Base-by-base conservation (phyloP, 1,140 invertebrate genomes). In the Ceratosolen solmsi region DNA sequence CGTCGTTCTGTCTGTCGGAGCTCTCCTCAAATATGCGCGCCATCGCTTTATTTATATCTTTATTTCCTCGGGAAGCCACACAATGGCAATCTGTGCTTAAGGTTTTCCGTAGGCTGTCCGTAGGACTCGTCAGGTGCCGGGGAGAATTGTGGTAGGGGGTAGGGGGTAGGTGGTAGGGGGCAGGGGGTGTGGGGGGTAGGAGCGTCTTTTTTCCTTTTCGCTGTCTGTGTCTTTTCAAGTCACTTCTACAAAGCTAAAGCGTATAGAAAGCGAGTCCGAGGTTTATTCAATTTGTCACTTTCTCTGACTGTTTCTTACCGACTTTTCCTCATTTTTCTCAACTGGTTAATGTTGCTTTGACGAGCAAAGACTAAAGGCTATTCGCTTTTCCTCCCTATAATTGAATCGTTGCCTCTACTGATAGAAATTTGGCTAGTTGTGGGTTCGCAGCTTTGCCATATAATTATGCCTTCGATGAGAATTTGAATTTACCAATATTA, bases 11-110 rank as follows among this genome's bases (percentile, higher is more conserved):
- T 83, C 68, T 85, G 74, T 74, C 71, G n/a, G 38, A 25, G 77
- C 71, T 72, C 76, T 82, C 76, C 71, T 82, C 79, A 76, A 82
- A 83, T 82, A 70, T 77, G 83, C 80, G 70, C n/a, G 72, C 27
- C 80, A n/a, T 38, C 46, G 9, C 70, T 74, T 51, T 73, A 80
- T 80, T 65, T 80, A 51, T 80, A 80, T 63, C 80, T 82, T 79
- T 80, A 27, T 79, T 75, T 81, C 76, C 80, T 78, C 49, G 60
- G 30, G 58, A 75, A 80, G 51, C 25, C 65, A 30, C 25, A 56
- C 60, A n/a, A 36, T 8, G 2, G 33, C 11, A 17, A 27, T 1
- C 20, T 1, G 30, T 30, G 49, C 9, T 22, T 38, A 13, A 11
- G 5, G n/a, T 8, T 9, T 30, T 8, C 7, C 25, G 25, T 1